Evolutionary conservation across 2,888 invertebrate species (phyloP).

Genomic region (Rhabditoides inermis): DNA sequence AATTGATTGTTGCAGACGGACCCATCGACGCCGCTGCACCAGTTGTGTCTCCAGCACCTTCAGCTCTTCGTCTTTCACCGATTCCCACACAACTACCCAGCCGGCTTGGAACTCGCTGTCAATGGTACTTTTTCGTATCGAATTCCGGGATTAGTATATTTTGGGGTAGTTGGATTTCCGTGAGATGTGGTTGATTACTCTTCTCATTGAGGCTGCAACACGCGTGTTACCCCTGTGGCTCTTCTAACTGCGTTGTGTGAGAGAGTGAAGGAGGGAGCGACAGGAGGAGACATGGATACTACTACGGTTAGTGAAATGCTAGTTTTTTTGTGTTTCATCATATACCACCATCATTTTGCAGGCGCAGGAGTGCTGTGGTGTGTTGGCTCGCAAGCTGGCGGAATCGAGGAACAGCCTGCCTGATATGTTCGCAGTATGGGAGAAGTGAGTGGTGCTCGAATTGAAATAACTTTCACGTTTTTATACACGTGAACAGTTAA

Average conservation of each 20-base stretch:
- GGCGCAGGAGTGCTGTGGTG: slow-evolving; percentile 8
- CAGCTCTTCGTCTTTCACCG: slow-evolving; percentile 44
- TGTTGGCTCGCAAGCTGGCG: slow-evolving; percentile 12
- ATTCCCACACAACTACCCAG: slow-evolving; percentile 41
- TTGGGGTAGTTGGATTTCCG: too few species aligned
- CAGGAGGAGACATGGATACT: too few species aligned
- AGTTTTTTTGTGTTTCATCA: not conserved
- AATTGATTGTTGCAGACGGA: slow-evolving; percentile 10
- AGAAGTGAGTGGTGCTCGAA: too few species aligned
- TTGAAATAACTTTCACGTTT: too few species aligned
- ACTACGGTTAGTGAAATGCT: not conserved
- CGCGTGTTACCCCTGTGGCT: slow-evolving; percentile 28
- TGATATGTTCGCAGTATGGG: too few species aligned
- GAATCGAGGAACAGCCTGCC: slow-evolving; percentile 20
- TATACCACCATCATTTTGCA: not conserved
- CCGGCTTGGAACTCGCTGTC: slow-evolving; percentile 35
- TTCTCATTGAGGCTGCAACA: slow-evolving; percentile 27
- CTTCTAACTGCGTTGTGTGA: slow-evolving; percentile 28
- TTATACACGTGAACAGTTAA: too few species aligned
- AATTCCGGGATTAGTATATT: too few species aligned
- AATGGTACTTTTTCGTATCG: slow-evolving; percentile 10
- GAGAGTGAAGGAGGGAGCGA: too few species aligned
- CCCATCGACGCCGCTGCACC: slow-evolving; percentile 18
- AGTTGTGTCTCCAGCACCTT: slow-evolving; percentile 41
- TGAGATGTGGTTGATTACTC: too few species aligned